These are phyloP conservation scores for Mustelus asterias DNA, from an alignment of 2,113 vertebrate genomes.

Conservation along the genomic window DNA sequence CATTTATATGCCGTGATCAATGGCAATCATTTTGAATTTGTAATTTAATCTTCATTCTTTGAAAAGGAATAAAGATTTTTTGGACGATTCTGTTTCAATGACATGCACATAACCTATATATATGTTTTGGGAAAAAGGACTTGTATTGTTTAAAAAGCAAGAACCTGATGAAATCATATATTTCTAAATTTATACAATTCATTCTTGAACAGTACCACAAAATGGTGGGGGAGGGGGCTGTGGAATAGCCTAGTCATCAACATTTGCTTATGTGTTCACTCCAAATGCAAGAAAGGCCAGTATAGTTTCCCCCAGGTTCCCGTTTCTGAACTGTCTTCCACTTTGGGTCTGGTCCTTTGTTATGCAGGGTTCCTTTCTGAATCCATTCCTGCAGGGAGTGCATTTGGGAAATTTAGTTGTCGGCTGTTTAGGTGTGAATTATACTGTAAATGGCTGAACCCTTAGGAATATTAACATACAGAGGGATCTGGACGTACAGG, in stretches of 20 bases:
- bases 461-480: too few relatives aligned
- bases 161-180: neutral
- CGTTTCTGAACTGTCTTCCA: neutral
- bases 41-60: neutral
- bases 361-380: neutral
- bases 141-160: neutral
- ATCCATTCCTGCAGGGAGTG: neutral
- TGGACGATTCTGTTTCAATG: neutral
- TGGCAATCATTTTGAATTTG: neutral
- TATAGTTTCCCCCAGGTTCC: neutral
- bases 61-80: neutral
- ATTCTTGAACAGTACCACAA: neutral
- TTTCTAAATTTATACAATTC: neutral
- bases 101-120: neutral
- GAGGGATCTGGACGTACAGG: too few relatives aligned
- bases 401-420: neutral
- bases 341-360: neutral
- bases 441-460: too few relatives aligned
- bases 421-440: neutral
- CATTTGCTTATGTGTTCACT: neutral
- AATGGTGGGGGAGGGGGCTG: neutral
- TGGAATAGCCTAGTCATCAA: neutral
- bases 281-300: neutral
- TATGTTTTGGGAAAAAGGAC: neutral
- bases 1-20: neutral